Conservation (phyloP, 2,113 vertebrate species). For the Mirza zaza region DNA sequence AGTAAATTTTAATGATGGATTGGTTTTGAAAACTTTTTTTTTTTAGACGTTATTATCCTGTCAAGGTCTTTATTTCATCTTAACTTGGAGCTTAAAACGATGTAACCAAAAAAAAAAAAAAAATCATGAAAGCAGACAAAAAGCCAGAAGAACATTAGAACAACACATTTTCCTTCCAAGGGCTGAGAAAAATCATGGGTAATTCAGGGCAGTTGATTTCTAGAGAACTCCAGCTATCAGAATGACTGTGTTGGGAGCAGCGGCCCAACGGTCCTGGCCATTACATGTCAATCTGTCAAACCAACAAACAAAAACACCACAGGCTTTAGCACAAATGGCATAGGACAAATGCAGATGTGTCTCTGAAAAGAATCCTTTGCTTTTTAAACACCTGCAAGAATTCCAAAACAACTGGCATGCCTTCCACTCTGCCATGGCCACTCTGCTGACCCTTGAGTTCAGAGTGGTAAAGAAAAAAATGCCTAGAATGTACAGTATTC, state of each 20-base stretch:
- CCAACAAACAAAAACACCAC: slow-evolving; percentile 38
- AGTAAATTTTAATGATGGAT: background rate
- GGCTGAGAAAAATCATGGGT: background rate
- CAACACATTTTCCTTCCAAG: background rate
- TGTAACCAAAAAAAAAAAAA: background rate
- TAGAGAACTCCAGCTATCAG: slow-evolving; percentile 79
- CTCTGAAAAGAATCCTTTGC: slow-evolving; percentile 46
- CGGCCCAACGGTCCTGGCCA: background rate
- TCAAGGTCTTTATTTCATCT: background rate
- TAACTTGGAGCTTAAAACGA: slow-evolving; percentile 38
- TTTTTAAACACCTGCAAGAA: slow-evolving; percentile 64
- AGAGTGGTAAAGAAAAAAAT: slow-evolving; percentile 54
- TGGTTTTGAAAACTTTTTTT: background rate
- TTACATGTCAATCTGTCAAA: slow-evolving; percentile 51
- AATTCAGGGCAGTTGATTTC: slow-evolving; percentile 73
- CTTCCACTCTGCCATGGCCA: slow-evolving; percentile 28
- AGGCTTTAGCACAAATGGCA: slow-evolving; percentile 45
- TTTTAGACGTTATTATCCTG: background rate
- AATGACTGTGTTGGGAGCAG: slow-evolving; percentile 82
- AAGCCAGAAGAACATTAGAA: background rate
- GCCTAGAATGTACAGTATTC: slow-evolving; percentile 72
- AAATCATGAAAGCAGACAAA: background rate
- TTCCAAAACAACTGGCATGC: slow-evolving; percentile 51
- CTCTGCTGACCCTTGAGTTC: slow-evolving; percentile 53
- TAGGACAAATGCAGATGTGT: slow-evolving; percentile 7